phyloP scores from a whole-genome alignment of 2,113 vertebrate species.

The Pterocles gutturalis region DNA sequence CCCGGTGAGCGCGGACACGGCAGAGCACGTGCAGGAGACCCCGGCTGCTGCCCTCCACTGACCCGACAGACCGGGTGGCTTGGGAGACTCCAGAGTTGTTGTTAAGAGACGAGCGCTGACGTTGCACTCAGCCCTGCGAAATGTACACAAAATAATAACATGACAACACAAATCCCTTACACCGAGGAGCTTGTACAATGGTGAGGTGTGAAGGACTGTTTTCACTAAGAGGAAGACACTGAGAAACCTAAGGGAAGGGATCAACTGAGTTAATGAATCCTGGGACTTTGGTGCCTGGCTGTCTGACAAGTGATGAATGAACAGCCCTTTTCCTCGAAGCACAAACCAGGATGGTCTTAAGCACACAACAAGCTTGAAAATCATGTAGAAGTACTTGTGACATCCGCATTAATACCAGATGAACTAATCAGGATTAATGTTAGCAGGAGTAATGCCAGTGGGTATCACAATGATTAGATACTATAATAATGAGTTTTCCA shows the following conservation, averaged over 20 bases:
- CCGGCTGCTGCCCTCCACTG: background rate
- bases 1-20: background rate
- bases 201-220: background rate
- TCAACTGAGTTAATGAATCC: background rate
- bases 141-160: background rate
- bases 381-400: background rate
- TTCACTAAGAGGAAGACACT: background rate
- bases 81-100: background rate
- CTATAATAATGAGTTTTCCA: constrained; percentile 43
- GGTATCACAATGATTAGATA: constrained; percentile 33
- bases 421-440: constrained; percentile 39
- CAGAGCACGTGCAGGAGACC: background rate
- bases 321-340: background rate
- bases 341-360: background rate
- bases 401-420: background rate
- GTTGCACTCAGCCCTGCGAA: background rate
- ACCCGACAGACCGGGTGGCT: fast-evolving
- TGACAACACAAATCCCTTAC: background rate
- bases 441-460: background rate
- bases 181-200: background rate
- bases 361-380: background rate
- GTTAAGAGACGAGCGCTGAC: background rate
- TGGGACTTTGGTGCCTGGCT: background rate
- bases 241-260: background rate
- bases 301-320: background rate